Conservation (phyloP, 2,888 invertebrate species). For the Microctonus brassicae region DNA sequence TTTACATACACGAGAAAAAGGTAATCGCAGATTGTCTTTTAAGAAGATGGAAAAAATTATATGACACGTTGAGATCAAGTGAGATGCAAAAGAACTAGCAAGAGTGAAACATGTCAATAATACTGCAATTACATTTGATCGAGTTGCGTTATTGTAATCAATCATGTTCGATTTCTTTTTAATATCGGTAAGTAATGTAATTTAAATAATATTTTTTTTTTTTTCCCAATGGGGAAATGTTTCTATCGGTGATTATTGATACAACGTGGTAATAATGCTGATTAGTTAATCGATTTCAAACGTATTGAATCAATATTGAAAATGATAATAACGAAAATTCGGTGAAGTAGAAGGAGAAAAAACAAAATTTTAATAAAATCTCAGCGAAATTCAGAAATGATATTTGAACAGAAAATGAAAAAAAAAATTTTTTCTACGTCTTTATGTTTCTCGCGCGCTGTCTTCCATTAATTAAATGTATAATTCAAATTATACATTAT, state of each 20-base stretch:
- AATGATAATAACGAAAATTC: background rate
- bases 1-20: constrained; percentile 11
- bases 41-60: background rate
- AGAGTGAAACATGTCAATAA: background rate
- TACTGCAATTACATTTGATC: background rate
- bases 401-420: background rate
- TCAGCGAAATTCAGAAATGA: background rate
- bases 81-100: background rate
- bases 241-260: background rate
- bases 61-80: background rate
- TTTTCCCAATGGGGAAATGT: background rate
- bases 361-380: background rate
- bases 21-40: background rate
- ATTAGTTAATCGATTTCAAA: background rate
- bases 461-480: background rate
- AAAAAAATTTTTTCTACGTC: background rate
- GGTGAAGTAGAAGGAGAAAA: background rate
- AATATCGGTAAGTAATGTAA: background rate
- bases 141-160: background rate
- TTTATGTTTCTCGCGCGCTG: constrained; percentile 3
- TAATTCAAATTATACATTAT: background rate
- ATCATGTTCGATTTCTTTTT: constrained; percentile 23
- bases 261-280: background rate
- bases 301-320: background rate
- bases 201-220: background rate